phyloP scores from a whole-genome alignment of 2,888 invertebrate genomes.

The Unio pictorum region DNA sequence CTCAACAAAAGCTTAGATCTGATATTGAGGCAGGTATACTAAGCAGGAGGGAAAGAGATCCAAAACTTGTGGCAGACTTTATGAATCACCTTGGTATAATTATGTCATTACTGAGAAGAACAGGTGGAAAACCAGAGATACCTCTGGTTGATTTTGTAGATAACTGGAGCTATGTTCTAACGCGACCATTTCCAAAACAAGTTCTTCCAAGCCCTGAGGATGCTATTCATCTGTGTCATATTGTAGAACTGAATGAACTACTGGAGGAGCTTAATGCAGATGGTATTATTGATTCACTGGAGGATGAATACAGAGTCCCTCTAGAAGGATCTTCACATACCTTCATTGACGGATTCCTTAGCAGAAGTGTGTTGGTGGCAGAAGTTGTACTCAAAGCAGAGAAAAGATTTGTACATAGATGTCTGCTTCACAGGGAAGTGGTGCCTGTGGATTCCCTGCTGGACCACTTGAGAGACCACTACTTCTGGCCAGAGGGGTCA shows the following conservation, averaged over 20 bases:
- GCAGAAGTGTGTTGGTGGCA: conserved; percentile 6
- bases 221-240: conserved; percentile 34
- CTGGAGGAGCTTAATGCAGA: conserved; percentile 39
- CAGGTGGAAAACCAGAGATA: conserved; percentile 24
- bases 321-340: conserved; percentile 19
- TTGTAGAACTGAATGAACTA: conserved; percentile 29
- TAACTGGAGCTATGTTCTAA: conserved; percentile 19
- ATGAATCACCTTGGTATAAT: conserved; percentile 36
- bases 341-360: conserved; percentile 12
- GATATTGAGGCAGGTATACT: conserved; percentile 22
- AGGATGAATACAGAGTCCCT: conserved; percentile 16
- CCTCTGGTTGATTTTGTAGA: conserved; percentile 33
- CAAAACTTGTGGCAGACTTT: conserved; percentile 21
- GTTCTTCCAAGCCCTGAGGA: conserved; percentile 33
- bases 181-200: conserved; percentile 15
- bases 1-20: conserved; percentile 23
- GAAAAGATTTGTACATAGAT: conserved; percentile 39
- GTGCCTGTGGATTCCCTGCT: conserved; percentile 15
- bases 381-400: conserved; percentile 20
- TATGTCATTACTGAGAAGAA: conserved; percentile 35
- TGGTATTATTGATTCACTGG: conserved; percentile 28
- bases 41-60: conserved; percentile 15
- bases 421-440: conserved; percentile 23
- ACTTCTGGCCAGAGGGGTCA: conserved; percentile 31
- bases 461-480: conserved; percentile 24